Conservation (phyloP, 2,113 vertebrate genomes). For the Tenebrosternarchus preto region DNA sequence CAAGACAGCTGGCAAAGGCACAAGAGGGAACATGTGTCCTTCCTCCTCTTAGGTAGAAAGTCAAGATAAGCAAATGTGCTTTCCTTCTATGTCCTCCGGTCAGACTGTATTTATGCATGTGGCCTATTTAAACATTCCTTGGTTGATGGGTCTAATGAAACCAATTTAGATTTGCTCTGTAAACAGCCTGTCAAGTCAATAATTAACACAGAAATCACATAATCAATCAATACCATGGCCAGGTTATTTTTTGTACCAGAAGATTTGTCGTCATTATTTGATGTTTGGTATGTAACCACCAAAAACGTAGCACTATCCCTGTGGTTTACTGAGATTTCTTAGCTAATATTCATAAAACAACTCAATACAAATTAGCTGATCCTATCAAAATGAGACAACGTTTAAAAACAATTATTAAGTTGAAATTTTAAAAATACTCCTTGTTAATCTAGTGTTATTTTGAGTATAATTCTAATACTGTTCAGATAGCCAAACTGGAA, state of each 20-base stretch:
- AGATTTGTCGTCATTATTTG: constrained; percentile 6
- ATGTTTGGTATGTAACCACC: constrained; percentile 8
- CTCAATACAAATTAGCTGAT: background rate
- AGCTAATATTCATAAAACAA: background rate
- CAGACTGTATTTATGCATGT: constrained; percentile 35
- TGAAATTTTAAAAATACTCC: background rate
- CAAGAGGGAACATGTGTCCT: constrained; percentile 34
- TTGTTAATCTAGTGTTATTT: background rate
- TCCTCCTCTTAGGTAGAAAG: constrained; percentile 26
- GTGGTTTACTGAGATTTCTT: background rate
- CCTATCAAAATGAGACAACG: background rate
- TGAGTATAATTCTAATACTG: background rate
- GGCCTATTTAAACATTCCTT: constrained; percentile 65
- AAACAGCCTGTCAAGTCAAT: constrained; percentile 56
- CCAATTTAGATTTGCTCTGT: constrained; percentile 68
- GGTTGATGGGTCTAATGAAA: constrained; percentile 71
- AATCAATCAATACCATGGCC: constrained; percentile 10
- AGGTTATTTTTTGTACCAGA: constrained; percentile 18
- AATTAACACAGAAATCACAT: constrained; percentile 19
- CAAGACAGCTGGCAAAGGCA: constrained; percentile 19
- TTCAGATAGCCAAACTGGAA: background rate
- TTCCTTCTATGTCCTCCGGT: background rate
- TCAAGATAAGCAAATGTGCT: constrained; percentile 22
- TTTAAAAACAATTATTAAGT: too few relatives aligned
- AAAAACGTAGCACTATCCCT: background rate